These are phyloP conservation scores for Alosa sapidissima DNA, from an alignment of 2,797 vertebrate genomes.

Conservation along the genomic window DNA sequence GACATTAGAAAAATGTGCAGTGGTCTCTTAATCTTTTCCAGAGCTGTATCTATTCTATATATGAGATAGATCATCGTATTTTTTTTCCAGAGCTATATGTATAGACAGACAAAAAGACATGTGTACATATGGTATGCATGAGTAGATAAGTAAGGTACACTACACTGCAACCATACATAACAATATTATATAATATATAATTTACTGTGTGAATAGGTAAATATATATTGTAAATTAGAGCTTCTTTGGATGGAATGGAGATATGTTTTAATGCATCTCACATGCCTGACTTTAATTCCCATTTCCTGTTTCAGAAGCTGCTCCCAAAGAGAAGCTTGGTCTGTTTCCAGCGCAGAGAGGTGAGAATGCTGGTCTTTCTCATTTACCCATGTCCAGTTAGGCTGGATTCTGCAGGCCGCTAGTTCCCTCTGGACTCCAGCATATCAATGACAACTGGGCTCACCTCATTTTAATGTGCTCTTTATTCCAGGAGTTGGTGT, in stretches of 20 bases:
- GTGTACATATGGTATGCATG: too few relatives aligned
- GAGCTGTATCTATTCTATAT: too few relatives aligned
- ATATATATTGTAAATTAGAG: not conserved
- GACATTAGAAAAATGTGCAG: too few relatives aligned
- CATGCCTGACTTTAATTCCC: not conserved
- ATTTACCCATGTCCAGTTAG: not conserved
- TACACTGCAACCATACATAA: not conserved
- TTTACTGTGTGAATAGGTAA: not conserved
- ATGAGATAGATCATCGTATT: too few relatives aligned
- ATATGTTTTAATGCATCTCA: not conserved
- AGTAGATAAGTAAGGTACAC: too few relatives aligned
- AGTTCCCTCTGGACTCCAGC: not conserved
- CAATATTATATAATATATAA: not conserved
- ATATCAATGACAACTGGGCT: not conserved
- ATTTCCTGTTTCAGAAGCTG: not conserved
- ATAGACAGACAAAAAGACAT: too few relatives aligned
- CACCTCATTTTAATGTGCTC: not conserved
- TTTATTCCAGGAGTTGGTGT: not conserved
- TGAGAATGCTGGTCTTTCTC: not conserved
- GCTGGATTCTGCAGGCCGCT: not conserved
- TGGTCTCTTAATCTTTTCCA: too few relatives aligned
- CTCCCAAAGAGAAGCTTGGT: not conserved
- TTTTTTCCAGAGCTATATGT: too few relatives aligned
- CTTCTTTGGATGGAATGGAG: not conserved
- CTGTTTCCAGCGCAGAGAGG: not conserved